Evolutionary conservation across 2,888 invertebrate genomes (phyloP), one percentile per base, ranked within the genome.

Genomic region (Himalopsyche japonica): DNA sequence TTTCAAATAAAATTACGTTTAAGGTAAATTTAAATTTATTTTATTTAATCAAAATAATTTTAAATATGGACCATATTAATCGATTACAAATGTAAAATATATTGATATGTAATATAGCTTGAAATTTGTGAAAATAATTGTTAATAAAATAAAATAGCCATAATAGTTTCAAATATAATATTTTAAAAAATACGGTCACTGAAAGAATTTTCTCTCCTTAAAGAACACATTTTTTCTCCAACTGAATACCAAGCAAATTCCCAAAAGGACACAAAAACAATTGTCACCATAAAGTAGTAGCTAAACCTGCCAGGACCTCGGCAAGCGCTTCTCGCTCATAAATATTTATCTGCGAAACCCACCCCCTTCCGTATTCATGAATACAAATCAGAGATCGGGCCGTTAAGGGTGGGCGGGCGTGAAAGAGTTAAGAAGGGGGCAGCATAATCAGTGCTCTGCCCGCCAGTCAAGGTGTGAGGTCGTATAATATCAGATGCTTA

Each of bases 331-430:
- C 77, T 77, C 77, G 76, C 47, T 81, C 81, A 81, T 81, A 81
- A 24, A 81, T 81, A 81, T 81, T 81, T 81, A 81, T 81, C 81
- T 81, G 70, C 70, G 70, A 27, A 20, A 27, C 70, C 47, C 70
- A n/a, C 70, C 70, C 70, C 24, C 81, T 49, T 64, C 57, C 34
- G 85, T 85, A 85, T 85, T 85, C 85, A 85, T 85, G 85, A 85
- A 85, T 85, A 82, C 82, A 85, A 80, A 85, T 85, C 85, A 83
- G 80, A 85, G 83, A 85, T 85, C 85, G 81, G 34, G 70, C 70
- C 70, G 70, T 70, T 70, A 70, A 70, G 70, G 70, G 70, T 70
- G 70, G 70, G 70, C 27, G 70, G 30, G 24, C 12, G 27, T 15
- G 30, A 70, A 70, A 30, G 70, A 70, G 70, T 70, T 70, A 70